Evolutionary conservation across 2,888 invertebrate genomes (phyloP), one percentile per base, ranked within the genome.

Genomic region (Laothoe populi): DNA sequence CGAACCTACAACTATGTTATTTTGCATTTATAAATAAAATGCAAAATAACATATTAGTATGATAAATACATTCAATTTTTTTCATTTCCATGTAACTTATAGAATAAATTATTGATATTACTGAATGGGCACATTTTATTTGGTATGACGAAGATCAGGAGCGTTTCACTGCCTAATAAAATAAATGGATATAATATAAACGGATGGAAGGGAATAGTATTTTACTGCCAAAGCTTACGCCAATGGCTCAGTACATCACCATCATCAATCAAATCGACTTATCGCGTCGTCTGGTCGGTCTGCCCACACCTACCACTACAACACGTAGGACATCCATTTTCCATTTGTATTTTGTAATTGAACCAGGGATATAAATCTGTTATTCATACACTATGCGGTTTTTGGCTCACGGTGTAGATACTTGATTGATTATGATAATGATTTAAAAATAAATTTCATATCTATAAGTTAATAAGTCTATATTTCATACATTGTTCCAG

Each of bases 211-310:
- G 53, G 21, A 53, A 53, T 53, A 53, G 53, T 53, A 53, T 53
- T 53, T 53, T 53, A 53, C 72, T 60, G 65, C 66, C 65, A 63
- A 57, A 23, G 16, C 63, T 63, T 53, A 61, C 60, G 49, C 42
- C 21, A 16, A 16, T 35, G 42, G 66, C 63, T 66, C 66, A 65
- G 60, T 68, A 68, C 74, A 73, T 77, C 71, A 69, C 70, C 72
- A 75, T 78, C 77, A 79, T 82, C 83, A 79, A 85, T 86, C 86
- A 86, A 79, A 77, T 73, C 76, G 85, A 82, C 83, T 86, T 85
- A 84, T 80, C 83, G 76, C 75, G 82, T 82, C 78, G 74, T 70
- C 71, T 26, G 64, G 49, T 66, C 59, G 61, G 60, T 63, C 68
- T 62, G 67, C 26, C 42, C 53, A 61, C 49, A 40, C 24, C 40